Evolutionary conservation across 2,888 invertebrate genomes (phyloP), one percentile per base, ranked within the genome.

Genomic region (Tyria jacobaeae): DNA sequence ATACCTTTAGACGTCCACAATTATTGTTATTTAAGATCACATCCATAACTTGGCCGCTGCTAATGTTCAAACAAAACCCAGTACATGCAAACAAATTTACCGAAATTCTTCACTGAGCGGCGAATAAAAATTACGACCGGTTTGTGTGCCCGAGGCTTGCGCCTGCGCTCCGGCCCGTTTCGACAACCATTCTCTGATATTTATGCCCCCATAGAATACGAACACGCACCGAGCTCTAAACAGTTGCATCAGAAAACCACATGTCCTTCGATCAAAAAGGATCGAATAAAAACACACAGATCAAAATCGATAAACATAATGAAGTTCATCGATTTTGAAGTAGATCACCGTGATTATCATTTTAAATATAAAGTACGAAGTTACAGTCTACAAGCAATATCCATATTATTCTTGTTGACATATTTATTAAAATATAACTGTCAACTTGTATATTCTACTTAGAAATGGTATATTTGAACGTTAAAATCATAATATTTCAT

Each of bases 51-150:
- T 80, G 73, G 69, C 71, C 78, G 81, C 84, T 81, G 85, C 88
- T 90, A 90, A 90, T 89, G 86, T 80, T 83, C 84, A 87, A 87
- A 89, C 88, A 87, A 88, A 88, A 88, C 85, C 80, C 74, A 80
- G 81, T 83, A 87, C 89, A 88, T 87, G 89, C 90, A 91, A 91
- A 92, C 92, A 91, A 91, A 91, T 92, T 92, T 90, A 90, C 88
- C 90, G 79, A 91, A 91, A 91, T 91, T 85, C 89, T 89, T 89
- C 87, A 74, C 85, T 85, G 76, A 81, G 78, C 84, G 85, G 82
- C 83, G 83, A 85, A 86, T 86, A 86, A 85, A 89, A 89, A 90
- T 89, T 86, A 90, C 84, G 87, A 89, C 87, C 86, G 88, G 87
- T 87, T 86, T 84, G 80, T 73, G 41, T 51, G 84, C 84, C 80